Percentiles rank a stretch among this genome's conserved stretches.
Conservation (phyloP, 2,888 invertebrate genomes). For the Arrhopalites spinosus region DNA sequence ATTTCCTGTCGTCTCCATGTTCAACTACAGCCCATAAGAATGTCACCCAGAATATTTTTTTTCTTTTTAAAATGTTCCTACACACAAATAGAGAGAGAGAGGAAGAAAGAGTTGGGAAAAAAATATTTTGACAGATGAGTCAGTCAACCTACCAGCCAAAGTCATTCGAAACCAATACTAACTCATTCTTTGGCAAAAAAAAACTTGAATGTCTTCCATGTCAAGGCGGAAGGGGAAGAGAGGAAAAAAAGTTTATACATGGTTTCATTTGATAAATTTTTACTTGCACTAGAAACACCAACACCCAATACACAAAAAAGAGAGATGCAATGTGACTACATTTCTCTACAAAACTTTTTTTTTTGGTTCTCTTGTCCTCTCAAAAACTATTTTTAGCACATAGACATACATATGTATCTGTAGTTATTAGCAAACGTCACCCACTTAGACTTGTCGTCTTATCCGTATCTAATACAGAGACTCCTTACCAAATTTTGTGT, state of each 20-base stretch:
- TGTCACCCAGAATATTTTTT: slow-evolving; percentile 1
- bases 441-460: no score
- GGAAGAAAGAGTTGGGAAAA: neutral
- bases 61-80: no score
- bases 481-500: no score
- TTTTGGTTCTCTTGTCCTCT: neutral
- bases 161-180: slow-evolving; percentile 32
- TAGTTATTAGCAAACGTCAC: no score
- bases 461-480: no score
- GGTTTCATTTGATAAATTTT: slow-evolving; percentile 34
- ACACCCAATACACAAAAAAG: neutral
- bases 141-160: neutral
- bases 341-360: neutral
- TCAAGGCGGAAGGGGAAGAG: neutral
- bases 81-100: neutral
- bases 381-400: neutral
- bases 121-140: slow-evolving; percentile 30
- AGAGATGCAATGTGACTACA: neutral
- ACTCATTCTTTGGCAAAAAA: neutral
- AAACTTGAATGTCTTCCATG: slow-evolving; percentile 4
- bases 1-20: no score
- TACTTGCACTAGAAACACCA: neutral
- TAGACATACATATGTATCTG: neutral
- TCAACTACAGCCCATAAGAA: neutral
- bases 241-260: slow-evolving; percentile 27